Evolutionary conservation across 37 sponge, comb jelly and placozoan species (phyloP), one percentile per base, ranked within the genome.

Genomic region (Petrosia ficiformis): DNA sequence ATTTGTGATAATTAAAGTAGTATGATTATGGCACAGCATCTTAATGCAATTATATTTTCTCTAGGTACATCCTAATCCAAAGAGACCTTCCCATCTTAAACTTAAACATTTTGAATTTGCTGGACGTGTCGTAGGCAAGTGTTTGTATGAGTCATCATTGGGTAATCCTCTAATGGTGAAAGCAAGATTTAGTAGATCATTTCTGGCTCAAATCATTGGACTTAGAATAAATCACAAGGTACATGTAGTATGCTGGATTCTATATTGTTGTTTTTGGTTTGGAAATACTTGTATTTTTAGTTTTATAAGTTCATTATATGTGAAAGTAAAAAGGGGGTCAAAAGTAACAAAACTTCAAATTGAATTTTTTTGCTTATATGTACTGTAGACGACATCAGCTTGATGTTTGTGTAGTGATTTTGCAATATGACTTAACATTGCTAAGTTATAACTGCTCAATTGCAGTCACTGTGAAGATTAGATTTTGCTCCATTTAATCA

Each of bases 181-280:
- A 34, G 97, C 97, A 25, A 63, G 89, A 21, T 91, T 96, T 67
- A 90, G 88, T 48, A 77, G 97, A 16, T 94, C 94, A 19, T 96
- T 96, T 44, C 72, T 96, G 42, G 97, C 92, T 16, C 97, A 96
- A 71, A 82, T 96, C 26, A 79, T 96, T 33, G 97, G 97, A 33
- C 80, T 96, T 14, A 73, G 92, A 65, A 78, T 96, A 28, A 84
- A 81, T 59, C 81, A 87, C 57, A 84, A 72, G 71, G 95, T 94
- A 77, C 5, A 4, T 5, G 0, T 2, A 26, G 63, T 80, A 30
- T 8, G 34, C 11, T 8, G 40, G 32, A 42, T 71, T 42, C 22
- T 61, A 26, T 61, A 29, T n/a, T 48, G 54, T 61, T 48, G 54
- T 48, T 48, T 48, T 19, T 48, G 8, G 54, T 48, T 48, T 48